Evolutionary conservation across 2,113 vertebrate species (phyloP).

Genomic region (Penelope pileata): DNA sequence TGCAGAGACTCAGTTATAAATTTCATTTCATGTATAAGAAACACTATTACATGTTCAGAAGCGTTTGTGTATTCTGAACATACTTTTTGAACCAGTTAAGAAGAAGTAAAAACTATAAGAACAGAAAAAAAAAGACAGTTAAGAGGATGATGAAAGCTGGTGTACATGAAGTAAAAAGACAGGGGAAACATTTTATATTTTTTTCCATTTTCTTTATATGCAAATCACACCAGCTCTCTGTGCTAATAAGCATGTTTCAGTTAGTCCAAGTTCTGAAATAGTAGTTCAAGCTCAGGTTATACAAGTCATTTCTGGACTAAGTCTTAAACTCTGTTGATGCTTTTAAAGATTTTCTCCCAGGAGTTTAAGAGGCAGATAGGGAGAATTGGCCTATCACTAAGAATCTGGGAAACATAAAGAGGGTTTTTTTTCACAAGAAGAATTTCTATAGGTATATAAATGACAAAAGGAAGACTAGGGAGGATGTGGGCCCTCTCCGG

Average conservation of each 20-base stretch:
- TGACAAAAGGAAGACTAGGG: too few relatives aligned
- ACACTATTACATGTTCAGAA: background rate
- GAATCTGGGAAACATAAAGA: background rate
- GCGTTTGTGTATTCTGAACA: background rate
- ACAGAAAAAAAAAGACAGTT: background rate
- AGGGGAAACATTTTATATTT: rapidly evolving
- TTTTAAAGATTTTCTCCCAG: background rate
- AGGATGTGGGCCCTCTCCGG: too few relatives aligned
- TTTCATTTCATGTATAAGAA: background rate
- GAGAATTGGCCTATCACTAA: background rate
- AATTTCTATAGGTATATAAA: too few relatives aligned
- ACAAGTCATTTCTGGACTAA: background rate
- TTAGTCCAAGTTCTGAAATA: background rate
- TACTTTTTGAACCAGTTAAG: background rate
- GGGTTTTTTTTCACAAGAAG: background rate
- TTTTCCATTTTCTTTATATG: background rate
- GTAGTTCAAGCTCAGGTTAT: background rate
- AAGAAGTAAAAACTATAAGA: background rate
- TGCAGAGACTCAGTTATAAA: background rate
- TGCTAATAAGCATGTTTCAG: background rate
- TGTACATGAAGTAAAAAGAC: background rate
- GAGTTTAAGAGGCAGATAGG: background rate
- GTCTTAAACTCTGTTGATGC: background rate
- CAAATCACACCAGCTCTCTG: background rate
- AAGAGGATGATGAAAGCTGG: background rate